These are phyloP conservation scores for Periophthalmus modestus DNA, from an alignment of 2,113 vertebrate species.

Conservation along the genomic window DNA sequence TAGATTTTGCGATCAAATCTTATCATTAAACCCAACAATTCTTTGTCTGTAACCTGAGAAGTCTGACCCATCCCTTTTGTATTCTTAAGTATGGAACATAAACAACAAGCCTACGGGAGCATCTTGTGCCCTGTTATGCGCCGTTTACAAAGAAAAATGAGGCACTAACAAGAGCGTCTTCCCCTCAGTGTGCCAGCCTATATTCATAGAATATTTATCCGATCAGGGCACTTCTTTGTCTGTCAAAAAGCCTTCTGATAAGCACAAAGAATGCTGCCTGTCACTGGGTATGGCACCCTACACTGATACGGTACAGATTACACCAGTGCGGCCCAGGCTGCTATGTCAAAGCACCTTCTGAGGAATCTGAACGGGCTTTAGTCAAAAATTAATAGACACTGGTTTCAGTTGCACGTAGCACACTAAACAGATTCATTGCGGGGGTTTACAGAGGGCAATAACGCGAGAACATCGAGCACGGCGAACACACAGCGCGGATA, in stretches of 20 bases:
- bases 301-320: slow-evolving; percentile 14
- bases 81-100: slow-evolving; percentile 53
- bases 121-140: slow-evolving; percentile 42
- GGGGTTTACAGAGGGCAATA: slow-evolving; percentile 18
- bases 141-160: slow-evolving; percentile 36
- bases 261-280: slow-evolving; percentile 44
- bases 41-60: slow-evolving; percentile 64
- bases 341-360: slow-evolving; percentile 39
- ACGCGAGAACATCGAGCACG: slow-evolving; percentile 25
- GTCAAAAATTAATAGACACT: slow-evolving; percentile 20
- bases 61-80: slow-evolving; percentile 70
- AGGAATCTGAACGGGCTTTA: slow-evolving; percentile 4
- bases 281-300: slow-evolving; percentile 21
- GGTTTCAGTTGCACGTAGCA: slow-evolving; percentile 15
- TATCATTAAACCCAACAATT: slow-evolving; percentile 18
- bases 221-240: slow-evolving; percentile 58
- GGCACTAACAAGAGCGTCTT: slow-evolving; percentile 13
- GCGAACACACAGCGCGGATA: slow-evolving; percentile 17
- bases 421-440: slow-evolving; percentile 37
- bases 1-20: background rate
- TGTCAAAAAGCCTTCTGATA: slow-evolving; percentile 33
- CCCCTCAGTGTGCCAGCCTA: slow-evolving; percentile 9
- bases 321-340: slow-evolving; percentile 29
- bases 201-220: slow-evolving; percentile 29
- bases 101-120: slow-evolving; percentile 38